A percentile compares a stretch with the other conserved stretches of the same genome.
Conservation (phyloP, 2,113 vertebrate genomes). For the Oxyruncus cristatus region DNA sequence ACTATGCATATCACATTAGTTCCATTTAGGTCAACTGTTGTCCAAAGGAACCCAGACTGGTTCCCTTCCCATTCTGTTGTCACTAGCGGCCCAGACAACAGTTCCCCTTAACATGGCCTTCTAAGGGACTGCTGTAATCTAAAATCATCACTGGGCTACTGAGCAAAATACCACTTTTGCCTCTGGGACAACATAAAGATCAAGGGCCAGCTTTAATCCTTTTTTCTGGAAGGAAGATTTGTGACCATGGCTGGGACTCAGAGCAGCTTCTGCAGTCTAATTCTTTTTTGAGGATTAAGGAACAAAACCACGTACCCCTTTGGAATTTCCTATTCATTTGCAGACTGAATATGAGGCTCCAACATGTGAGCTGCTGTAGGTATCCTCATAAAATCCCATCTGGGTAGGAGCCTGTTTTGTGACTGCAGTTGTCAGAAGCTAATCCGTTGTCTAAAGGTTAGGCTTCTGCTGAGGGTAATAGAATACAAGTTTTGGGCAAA, state of each 20-base stretch:
- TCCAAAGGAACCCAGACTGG: neutral
- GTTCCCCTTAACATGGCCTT: neutral
- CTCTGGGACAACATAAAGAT: neutral
- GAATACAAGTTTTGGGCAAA: neutral
- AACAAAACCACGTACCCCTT: neutral
- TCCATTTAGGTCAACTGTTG: neutral
- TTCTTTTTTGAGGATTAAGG: neutral
- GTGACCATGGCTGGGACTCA: neutral
- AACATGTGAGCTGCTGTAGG: neutral
- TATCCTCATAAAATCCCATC: neutral
- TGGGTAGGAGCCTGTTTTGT: neutral
- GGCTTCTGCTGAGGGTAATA: neutral
- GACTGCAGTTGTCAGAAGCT: neutral
- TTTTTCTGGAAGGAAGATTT: neutral
- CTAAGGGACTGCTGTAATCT: neutral
- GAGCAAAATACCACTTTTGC: neutral
- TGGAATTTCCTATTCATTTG: neutral
- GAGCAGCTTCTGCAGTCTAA: neutral
- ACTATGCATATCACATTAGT: neutral
- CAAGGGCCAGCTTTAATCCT: neutral
- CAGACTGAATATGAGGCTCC: neutral
- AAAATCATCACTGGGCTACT: neutral
- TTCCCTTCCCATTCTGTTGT: neutral
- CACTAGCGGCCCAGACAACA: neutral
- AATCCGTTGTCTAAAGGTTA: neutral